A percentile compares a stretch with the other conserved stretches of the same genome.
These are phyloP conservation scores for Papilio gigon DNA, from an alignment of 2,888 invertebrate species.

Conservation along the genomic window DNA sequence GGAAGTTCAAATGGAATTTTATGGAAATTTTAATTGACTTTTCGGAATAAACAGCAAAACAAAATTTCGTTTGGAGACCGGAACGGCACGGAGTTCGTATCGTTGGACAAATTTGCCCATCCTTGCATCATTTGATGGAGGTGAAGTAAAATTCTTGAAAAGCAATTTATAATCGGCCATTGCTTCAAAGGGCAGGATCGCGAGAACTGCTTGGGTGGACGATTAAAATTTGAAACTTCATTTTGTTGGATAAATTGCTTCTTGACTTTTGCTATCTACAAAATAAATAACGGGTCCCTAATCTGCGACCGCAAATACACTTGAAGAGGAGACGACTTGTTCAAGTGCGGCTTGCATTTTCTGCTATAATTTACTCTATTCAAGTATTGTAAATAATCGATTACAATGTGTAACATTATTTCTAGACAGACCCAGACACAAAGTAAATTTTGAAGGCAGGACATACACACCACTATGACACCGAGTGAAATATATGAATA, in stretches of 20 bases:
- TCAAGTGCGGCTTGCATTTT: conserved; percentile 18
- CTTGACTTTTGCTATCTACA: conserved; percentile 72
- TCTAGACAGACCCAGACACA: not conserved
- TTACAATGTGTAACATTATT: not conserved
- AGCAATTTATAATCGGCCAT: conserved; percentile 75
- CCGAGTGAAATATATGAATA: not conserved
- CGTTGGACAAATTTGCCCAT: conserved; percentile 45
- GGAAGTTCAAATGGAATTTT: conserved; percentile 30
- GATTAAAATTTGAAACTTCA: conserved; percentile 80
- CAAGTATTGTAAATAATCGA: not conserved
- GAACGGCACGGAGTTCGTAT: conserved; percentile 38
- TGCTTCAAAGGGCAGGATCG: conserved; percentile 70
- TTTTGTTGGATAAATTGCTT: conserved; percentile 78
- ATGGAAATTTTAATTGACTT: conserved; percentile 39
- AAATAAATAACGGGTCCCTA: conserved; percentile 68
- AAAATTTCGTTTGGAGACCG: conserved; percentile 40
- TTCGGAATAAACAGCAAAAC: conserved; percentile 35
- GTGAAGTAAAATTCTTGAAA: conserved; percentile 64
- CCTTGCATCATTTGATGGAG: conserved; percentile 50
- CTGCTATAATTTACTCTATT: conserved; percentile 1
- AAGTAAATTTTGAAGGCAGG: not conserved
- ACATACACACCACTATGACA: not conserved
- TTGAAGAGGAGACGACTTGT: conserved; percentile 51
- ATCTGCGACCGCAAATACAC: conserved; percentile 71
- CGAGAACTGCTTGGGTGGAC: conserved; percentile 62